Percentiles rank a stretch among this genome's conserved stretches.
phyloP scores from a whole-genome alignment of 2,797 vertebrate species.

The Pelobates cultripes region DNA sequence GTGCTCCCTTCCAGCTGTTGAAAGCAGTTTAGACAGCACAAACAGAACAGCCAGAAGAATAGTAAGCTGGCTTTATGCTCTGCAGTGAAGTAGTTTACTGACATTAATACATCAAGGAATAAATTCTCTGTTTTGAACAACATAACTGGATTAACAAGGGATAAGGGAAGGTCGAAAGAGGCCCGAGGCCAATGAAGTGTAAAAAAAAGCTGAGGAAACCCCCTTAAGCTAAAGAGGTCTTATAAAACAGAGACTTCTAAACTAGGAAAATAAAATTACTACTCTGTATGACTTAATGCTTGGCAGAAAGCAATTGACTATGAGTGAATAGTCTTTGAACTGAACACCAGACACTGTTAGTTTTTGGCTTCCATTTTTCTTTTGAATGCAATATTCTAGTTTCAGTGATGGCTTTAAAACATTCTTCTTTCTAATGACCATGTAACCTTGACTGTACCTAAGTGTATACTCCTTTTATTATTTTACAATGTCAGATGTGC shows the following conservation, averaged over 20 bases:
- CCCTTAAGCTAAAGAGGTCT: no score
- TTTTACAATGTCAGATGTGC: background rate
- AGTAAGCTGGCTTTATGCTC: slow-evolving; percentile 5
- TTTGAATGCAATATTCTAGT: slow-evolving; percentile 6
- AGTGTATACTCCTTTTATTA: slow-evolving; percentile 9
- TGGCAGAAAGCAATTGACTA: slow-evolving; percentile 16
- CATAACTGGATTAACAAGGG: slow-evolving; percentile 45
- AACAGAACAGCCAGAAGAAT: slow-evolving; percentile 21
- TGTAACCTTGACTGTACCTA: slow-evolving; percentile 15
- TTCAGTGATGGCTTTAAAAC: slow-evolving; percentile 11
- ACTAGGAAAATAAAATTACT: slow-evolving; percentile 33
- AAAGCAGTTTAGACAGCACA: slow-evolving; percentile 35
- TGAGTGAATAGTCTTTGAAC: slow-evolving; percentile 22
- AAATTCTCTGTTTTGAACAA: slow-evolving; percentile 37
- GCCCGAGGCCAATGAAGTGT: slow-evolving; percentile 20
- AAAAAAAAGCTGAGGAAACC: slow-evolving; percentile 25
- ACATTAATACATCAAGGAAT: slow-evolving; percentile 24
- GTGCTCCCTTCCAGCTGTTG: slow-evolving; percentile 38
- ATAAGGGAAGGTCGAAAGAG: slow-evolving; percentile 36
- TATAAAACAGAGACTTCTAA: slow-evolving; percentile 20
- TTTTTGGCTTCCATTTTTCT: background rate
- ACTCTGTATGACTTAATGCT: slow-evolving; percentile 29
- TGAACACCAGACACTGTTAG: slow-evolving; percentile 21
- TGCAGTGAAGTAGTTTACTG: background rate
- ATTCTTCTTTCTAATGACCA: background rate